phyloP scores from a whole-genome alignment of 2,888 invertebrate species.

The Andrena bicolor region DNA sequence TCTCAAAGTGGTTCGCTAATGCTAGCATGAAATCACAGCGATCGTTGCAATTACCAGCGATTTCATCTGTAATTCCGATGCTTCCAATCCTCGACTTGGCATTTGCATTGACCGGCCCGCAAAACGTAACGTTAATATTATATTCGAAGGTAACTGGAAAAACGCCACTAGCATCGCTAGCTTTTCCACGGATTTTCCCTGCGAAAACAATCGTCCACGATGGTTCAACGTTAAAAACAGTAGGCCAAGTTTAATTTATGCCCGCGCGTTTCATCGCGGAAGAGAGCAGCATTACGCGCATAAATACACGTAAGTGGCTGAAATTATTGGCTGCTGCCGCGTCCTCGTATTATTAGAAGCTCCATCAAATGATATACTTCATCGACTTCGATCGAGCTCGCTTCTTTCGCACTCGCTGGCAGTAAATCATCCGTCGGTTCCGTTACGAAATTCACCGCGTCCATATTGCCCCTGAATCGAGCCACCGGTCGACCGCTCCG shows the following conservation, averaged over 20 bases:
- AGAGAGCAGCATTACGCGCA: conserved; percentile 32
- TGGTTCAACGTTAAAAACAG: conserved; percentile 12
- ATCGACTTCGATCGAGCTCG: conserved; percentile 40
- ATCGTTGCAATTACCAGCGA: conserved; percentile 13
- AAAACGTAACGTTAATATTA: neutral
- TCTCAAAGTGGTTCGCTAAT: neutral
- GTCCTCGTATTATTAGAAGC: conserved; percentile 53
- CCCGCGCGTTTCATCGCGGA: conserved; percentile 29
- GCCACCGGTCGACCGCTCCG: neutral
- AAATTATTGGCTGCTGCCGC: conserved; percentile 29
- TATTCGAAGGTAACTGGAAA: neutral
- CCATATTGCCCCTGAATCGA: neutral
- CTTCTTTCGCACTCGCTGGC: conserved; percentile 37
- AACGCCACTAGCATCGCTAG: neutral
- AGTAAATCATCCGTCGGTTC: conserved; percentile 37
- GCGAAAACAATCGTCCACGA: neutral
- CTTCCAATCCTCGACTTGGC: neutral
- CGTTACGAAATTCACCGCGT: conserved; percentile 44
- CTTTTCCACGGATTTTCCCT: neutral
- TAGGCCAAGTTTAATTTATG: conserved; percentile 40
- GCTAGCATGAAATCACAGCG: neutral
- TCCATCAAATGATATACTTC: conserved; percentile 56
- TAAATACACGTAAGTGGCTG: conserved; percentile 46
- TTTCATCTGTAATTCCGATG: neutral
- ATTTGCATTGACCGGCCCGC: neutral